Evolutionary conservation across 2,797 vertebrate genomes (phyloP).

Genomic region (Bradypodion pumilum): DNA sequence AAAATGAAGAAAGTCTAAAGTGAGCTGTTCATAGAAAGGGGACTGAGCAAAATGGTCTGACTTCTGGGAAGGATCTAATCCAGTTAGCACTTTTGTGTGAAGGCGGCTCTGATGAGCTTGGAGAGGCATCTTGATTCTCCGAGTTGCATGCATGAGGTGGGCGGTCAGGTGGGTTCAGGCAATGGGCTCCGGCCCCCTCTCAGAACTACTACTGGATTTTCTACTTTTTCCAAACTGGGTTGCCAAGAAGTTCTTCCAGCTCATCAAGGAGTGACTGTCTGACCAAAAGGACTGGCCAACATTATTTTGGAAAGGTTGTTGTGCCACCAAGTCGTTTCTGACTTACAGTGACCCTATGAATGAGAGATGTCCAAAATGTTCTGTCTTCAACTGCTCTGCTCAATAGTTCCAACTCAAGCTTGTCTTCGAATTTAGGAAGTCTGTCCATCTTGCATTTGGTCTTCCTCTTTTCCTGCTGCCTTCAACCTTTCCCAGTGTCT

Average conservation of each 20-base stretch:
- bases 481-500: no score
- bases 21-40: slow-evolving; percentile 41
- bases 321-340: no score
- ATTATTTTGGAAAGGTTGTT: not conserved
- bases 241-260: not conserved
- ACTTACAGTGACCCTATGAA: no score
- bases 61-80: slow-evolving; percentile 42
- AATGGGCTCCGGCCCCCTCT: not conserved
- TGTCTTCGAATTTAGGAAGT: no score
- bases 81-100: slow-evolving; percentile 7
- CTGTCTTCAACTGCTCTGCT: no score
- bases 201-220: not conserved
- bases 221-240: not conserved
- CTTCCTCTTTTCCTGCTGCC: no score
- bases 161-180: not conserved
- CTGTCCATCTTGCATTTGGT: no score
- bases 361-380: no score
- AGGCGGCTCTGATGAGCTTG: slow-evolving; percentile 28
- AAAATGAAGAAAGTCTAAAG: slow-evolving; percentile 45
- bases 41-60: slow-evolving; percentile 6
- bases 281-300: not conserved
- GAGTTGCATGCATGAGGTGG: not conserved
- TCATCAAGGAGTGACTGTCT: not conserved
- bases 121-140: not conserved
- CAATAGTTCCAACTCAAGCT: no score